Evolutionary conservation across 2,113 vertebrate species (phyloP), one percentile per base, ranked within the genome.

Genomic region (Lipotes vexillifer): DNA sequence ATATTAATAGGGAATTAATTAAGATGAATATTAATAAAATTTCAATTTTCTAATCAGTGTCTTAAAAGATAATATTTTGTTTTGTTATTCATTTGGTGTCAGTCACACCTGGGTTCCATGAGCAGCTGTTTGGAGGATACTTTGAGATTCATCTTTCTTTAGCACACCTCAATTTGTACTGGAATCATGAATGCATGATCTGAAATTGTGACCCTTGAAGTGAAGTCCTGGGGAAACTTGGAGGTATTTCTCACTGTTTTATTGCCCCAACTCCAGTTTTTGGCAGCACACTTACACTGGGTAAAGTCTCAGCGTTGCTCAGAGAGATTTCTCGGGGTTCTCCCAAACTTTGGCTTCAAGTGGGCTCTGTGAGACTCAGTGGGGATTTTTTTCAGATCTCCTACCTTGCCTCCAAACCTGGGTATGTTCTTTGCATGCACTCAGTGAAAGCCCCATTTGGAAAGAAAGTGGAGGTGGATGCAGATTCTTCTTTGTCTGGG

Each of bases 391-490:
- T 71, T 46, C 23, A 71, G 38, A 21, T 27, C 10, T 59, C 14
- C 10, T n/a, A 3, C 12, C 1, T 14, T 2, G 4, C 2, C 38
- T 29, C 31, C 6, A 1, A 36, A 61, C 15, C 8, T 72, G n/a
- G 65, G 23, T 9, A 2, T 44, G 18, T 71, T n/a, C 46, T 18
- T 15, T 46, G 4, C 3, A 6, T 17, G 38, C 1, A 20, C 38
- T 41, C 49, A 80, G 59, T 31, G n/a, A 55, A 41, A 13, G 36
- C 23, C 31, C 49, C 25, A 1, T 59, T 38, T n/a, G 41, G 78
- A 8, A 29, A 36, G 55, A 31, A 18, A 49, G 63, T 31, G 31
- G 78, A 18, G 2, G 7, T 14, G 6, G 8, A 7, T 49, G 1
- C 9, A 55, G 13, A 75, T 21, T 20, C 74, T 31, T 36, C 31